Evolutionary conservation across 2,888 invertebrate genomes (phyloP).

Genomic region (Zaprionus bogoriensis): DNA sequence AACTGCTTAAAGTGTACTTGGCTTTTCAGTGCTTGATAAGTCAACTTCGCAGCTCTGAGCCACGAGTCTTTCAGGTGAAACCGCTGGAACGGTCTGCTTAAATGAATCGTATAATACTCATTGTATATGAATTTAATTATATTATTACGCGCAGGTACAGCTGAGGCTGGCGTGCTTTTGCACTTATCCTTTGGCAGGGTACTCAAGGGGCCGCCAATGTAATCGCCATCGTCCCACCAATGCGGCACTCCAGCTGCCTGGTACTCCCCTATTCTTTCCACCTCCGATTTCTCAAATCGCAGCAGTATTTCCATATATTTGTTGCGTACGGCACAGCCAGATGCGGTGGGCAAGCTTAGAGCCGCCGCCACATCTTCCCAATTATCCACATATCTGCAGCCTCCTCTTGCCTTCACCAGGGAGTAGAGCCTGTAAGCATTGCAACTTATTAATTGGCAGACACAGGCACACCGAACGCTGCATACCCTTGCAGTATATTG

Average conservation of each 20-base stretch:
- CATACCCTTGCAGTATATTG: no score
- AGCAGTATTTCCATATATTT: constrained; percentile 35
- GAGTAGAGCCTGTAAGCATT: constrained; percentile 27
- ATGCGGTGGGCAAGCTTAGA: constrained; percentile 13
- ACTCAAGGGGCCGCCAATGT: constrained; percentile 1
- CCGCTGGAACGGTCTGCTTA: constrained; percentile 27
- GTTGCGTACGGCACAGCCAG: constrained; percentile 17
- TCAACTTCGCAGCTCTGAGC: constrained; percentile 36
- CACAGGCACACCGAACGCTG: no score
- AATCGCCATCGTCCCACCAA: constrained; percentile 47
- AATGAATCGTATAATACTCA: constrained; percentile 37
- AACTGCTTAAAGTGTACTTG: constrained; percentile 30
- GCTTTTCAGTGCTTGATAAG: constrained; percentile 25
- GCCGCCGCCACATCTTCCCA: constrained; percentile 42
- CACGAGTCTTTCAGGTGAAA: constrained; percentile 41
- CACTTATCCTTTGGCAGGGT: background rate
- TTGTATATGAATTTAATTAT: constrained; percentile 32
- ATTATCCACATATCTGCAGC: constrained; percentile 30
- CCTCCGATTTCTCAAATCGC: constrained; percentile 32
- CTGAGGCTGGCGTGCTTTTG: background rate
- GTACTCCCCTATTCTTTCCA: constrained; percentile 13
- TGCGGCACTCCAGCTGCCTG: constrained; percentile 9
- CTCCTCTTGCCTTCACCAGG: constrained; percentile 31
- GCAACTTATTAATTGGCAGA: background rate
- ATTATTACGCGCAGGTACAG: constrained; percentile 8